These are phyloP conservation scores for Trissolcus brochymenae DNA, from an alignment of 2,888 invertebrate genomes.

Conservation along the genomic window DNA sequence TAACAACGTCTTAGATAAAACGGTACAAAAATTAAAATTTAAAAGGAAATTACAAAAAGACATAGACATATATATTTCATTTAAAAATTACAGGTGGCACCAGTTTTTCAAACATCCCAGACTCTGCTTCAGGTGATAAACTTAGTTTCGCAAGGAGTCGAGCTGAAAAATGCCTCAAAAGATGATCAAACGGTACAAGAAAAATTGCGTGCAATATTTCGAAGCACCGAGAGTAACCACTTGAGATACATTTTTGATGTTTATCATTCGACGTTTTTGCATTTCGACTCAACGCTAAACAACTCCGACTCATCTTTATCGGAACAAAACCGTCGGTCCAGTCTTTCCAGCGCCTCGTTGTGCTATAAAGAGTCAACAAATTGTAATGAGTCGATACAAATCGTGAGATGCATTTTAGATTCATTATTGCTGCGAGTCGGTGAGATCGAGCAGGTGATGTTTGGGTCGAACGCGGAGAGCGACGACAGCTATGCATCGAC, in stretches of 20 bases:
- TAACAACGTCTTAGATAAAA: neutral
- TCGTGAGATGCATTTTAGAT: conserved; percentile 7
- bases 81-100: neutral
- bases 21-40: neutral
- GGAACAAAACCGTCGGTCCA: neutral
- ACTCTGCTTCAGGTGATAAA: conserved; percentile 13
- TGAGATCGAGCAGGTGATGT: conserved; percentile 5
- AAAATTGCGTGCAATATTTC: conserved; percentile 7
- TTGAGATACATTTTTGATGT: conserved; percentile 13
- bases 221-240: neutral
- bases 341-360: neutral
- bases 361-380: neutral
- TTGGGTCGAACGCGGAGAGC: conserved; percentile 15
- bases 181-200: conserved; percentile 4
- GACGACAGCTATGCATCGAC: conserved; percentile 41
- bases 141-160: conserved; percentile 17
- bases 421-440: no score
- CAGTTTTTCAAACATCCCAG: neutral
- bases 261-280: conserved; percentile 8
- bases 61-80: neutral
- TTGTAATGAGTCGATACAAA: conserved; percentile 4
- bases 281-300: neutral
- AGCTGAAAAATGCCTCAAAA: conserved; percentile 13
- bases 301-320: neutral
- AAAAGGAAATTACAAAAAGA: neutral